phyloP scores from a whole-genome alignment of 2,888 invertebrate genomes.

The Prionchulus punctatus region DNA sequence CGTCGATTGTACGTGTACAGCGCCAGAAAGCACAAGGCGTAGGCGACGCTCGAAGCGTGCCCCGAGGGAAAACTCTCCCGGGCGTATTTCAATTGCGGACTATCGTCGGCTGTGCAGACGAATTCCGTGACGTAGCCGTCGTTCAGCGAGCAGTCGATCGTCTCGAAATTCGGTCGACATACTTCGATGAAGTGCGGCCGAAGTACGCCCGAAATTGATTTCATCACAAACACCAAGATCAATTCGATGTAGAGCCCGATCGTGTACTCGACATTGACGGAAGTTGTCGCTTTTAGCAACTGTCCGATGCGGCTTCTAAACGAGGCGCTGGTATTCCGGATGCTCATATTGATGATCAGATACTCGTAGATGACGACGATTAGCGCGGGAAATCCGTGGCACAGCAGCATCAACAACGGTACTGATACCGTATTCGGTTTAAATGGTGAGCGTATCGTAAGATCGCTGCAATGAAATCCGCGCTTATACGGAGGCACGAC shows the following conservation, averaged over 20 bases:
- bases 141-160: not conserved
- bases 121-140: not conserved
- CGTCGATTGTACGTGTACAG: conserved; percentile 14
- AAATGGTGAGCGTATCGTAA: conserved; percentile 71
- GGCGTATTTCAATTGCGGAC: conserved; percentile 20
- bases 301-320: not conserved
- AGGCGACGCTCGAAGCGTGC: conserved; percentile 28
- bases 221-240: conserved; percentile 65
- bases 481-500: conserved; percentile 36
- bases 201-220: conserved; percentile 76
- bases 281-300: too few species aligned
- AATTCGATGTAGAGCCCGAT: not conserved
- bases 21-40: conserved; percentile 22
- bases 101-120: not conserved
- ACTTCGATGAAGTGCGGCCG: conserved; percentile 83
- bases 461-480: conserved; percentile 91
- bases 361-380: conserved; percentile 13
- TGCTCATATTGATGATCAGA: not conserved
- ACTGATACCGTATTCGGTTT: conserved; percentile 38
- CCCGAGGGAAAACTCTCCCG: conserved; percentile 31
- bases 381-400: conserved; percentile 18
- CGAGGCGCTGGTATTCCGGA: not conserved
- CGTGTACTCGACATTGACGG: conserved; percentile 1
- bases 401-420: conserved; percentile 20
- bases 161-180: conserved; percentile 49